A percentile compares a stretch with the other conserved stretches of the same genome.
phyloP scores from a whole-genome alignment of 2,113 vertebrate species.

The Ophthalmolycus amberensis region DNA sequence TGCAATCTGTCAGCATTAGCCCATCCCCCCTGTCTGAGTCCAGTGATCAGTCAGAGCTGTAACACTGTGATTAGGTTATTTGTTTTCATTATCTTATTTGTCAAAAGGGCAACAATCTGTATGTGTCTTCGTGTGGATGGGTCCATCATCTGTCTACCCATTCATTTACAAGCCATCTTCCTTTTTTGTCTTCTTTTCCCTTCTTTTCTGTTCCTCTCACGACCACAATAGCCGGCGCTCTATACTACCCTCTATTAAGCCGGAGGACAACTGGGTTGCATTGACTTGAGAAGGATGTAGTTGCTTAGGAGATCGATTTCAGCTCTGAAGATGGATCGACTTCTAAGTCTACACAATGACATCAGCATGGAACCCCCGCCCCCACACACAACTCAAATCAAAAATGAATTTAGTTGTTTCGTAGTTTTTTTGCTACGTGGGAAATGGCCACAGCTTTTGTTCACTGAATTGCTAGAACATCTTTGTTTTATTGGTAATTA shows the following conservation, averaged over 20 bases:
- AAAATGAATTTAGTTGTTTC: conserved; percentile 17
- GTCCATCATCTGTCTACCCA: conserved; percentile 37
- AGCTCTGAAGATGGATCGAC: conserved; percentile 37
- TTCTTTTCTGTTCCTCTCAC: conserved; percentile 4
- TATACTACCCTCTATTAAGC: conserved; percentile 54
- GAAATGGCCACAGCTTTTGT: conserved; percentile 34
- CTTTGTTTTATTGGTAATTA: conserved; percentile 62
- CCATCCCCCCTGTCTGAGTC: conserved; percentile 2
- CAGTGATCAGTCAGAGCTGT: conserved; percentile 52
- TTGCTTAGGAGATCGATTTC: conserved; percentile 50
- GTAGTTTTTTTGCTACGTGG: background rate
- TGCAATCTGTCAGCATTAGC: conserved; percentile 36
- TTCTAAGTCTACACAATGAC: conserved; percentile 47
- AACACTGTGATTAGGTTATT: conserved; percentile 55
- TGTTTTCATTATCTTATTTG: conserved; percentile 60
- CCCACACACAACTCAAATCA: conserved; percentile 8
- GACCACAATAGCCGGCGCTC: background rate
- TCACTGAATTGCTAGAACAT: conserved; percentile 33
- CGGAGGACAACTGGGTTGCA: conserved; percentile 52
- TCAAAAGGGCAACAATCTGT: conserved; percentile 60
- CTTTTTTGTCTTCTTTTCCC: conserved; percentile 6
- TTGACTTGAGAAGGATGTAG: conserved; percentile 60
- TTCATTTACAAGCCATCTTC: conserved; percentile 42
- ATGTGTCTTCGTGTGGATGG: conserved; percentile 25
- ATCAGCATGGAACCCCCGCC: conserved; percentile 10